phyloP scores from a whole-genome alignment of 2,797 vertebrate genomes.

The Echeneis naucrates region DNA sequence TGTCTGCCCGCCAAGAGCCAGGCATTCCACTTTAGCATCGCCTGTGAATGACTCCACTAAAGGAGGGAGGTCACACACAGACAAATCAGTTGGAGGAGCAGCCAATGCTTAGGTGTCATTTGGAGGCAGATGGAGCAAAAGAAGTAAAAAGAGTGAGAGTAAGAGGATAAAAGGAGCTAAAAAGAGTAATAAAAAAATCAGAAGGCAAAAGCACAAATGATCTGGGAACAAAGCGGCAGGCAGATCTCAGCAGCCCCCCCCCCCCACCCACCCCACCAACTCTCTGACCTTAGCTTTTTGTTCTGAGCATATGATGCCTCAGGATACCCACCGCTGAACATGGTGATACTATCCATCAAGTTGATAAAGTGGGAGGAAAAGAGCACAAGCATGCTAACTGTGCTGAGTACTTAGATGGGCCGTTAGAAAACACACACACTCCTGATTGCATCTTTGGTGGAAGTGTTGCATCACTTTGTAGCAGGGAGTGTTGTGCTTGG shows the following conservation, averaged over 20 bases:
- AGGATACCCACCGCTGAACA: slow-evolving; percentile 77
- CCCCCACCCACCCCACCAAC: not conserved
- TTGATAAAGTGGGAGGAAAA: slow-evolving; percentile 75
- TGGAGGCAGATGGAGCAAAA: slow-evolving; percentile 64
- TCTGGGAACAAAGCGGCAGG: slow-evolving; percentile 72
- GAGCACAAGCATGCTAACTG: slow-evolving; percentile 74
- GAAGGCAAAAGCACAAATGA: slow-evolving; percentile 40
- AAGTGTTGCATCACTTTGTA: slow-evolving; percentile 85
- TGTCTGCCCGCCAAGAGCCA: slow-evolving; percentile 88
- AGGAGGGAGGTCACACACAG: slow-evolving; percentile 70
- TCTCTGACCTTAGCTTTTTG: slow-evolving; percentile 76
- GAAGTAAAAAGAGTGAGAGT: slow-evolving; percentile 12
- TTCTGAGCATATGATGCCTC: slow-evolving; percentile 70
- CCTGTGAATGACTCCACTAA: slow-evolving; percentile 85
- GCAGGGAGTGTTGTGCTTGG: slow-evolving; percentile 76
- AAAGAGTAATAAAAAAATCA: slow-evolving; percentile 36
- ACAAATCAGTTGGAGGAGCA: slow-evolving; percentile 62
- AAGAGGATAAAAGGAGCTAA: slow-evolving; percentile 60
- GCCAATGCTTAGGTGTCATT: slow-evolving; percentile 68
- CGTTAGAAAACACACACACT: slow-evolving; percentile 70
- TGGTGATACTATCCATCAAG: slow-evolving; percentile 77
- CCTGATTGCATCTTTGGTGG: slow-evolving; percentile 82
- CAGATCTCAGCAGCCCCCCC: slow-evolving; percentile 66
- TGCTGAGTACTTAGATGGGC: slow-evolving; percentile 74
- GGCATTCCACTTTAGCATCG: slow-evolving; percentile 85